Conservation (phyloP, 2,888 invertebrate genomes). For the Hyposoter dolosus region DNA sequence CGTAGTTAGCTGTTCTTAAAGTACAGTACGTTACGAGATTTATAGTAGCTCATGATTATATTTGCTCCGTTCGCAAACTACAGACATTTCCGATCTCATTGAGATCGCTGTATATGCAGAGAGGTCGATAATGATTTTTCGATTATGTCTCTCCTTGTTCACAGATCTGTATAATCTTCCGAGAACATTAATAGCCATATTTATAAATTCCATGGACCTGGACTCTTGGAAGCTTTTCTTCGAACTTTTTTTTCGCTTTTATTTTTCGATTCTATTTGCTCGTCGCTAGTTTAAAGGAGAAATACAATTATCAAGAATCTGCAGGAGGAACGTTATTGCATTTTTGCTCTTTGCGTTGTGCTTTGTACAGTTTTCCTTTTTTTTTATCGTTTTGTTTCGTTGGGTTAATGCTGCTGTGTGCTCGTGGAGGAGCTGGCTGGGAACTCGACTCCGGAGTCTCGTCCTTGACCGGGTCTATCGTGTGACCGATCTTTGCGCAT, state of each 20-base stretch:
- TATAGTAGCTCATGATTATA: conserved; percentile 55
- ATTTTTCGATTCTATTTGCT: background rate
- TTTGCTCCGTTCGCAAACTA: conserved; percentile 51
- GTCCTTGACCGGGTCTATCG: conserved; percentile 84
- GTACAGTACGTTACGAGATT: conserved; percentile 57
- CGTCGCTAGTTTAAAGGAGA: background rate
- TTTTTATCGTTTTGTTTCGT: conserved; percentile 42
- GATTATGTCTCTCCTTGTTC: conserved; percentile 16
- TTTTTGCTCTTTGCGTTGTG: conserved; percentile 21
- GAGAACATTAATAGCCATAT: conserved; percentile 12
- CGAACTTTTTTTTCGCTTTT: background rate
- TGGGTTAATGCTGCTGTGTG: conserved; percentile 60
- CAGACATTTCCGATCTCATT: conserved; percentile 62
- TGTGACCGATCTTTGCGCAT: conserved; percentile 83
- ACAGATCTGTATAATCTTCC: conserved; percentile 19
- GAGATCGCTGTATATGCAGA: conserved; percentile 23
- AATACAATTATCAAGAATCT: conserved; percentile 36
- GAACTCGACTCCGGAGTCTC: conserved; percentile 80
- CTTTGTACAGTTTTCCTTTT: conserved; percentile 9
- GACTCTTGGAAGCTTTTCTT: background rate
- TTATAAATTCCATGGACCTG: background rate
- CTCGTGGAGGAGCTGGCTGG: conserved; percentile 77
- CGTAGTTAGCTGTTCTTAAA: conserved; percentile 29
- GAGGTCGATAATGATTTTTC: conserved; percentile 49
- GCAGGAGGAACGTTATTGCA: background rate